Evolutionary conservation across 2,113 vertebrate genomes (phyloP).

Genomic region (Gymnocephalus cernua): DNA sequence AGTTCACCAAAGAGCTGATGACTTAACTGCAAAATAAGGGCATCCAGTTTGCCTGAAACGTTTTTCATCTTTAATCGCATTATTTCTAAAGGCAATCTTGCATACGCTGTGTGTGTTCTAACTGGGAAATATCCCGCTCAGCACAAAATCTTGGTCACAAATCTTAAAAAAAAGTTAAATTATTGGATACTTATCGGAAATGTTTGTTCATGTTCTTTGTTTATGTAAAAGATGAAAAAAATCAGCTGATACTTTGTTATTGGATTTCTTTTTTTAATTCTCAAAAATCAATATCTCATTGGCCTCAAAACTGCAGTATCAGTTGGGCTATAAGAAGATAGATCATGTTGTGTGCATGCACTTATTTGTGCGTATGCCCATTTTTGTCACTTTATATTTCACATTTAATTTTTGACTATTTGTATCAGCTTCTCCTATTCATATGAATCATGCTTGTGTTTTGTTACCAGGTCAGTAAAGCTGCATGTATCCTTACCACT

Average conservation of each 20-base stretch:
- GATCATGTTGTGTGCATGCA: background rate
- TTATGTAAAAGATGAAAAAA: background rate
- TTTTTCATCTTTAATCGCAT: background rate
- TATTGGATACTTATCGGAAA: background rate
- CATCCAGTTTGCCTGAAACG: background rate
- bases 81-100: background rate
- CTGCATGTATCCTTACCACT: constrained; percentile 96
- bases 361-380: background rate
- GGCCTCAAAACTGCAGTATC: background rate
- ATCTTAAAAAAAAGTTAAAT: background rate
- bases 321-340: background rate
- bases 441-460: constrained; percentile 27
- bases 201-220: background rate
- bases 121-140: background rate
- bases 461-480: constrained; percentile 93
- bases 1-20: background rate
- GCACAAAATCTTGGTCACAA: background rate
- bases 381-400: background rate
- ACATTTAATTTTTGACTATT: background rate
- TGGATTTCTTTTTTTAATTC: background rate
- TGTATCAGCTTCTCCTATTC: background rate
- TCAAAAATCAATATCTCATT: background rate
- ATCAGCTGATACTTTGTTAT: too few species aligned
- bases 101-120: background rate
- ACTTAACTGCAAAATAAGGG: background rate